Base-by-base conservation (phyloP, 2,113 vertebrate species). In the Labeo catla region DNA sequence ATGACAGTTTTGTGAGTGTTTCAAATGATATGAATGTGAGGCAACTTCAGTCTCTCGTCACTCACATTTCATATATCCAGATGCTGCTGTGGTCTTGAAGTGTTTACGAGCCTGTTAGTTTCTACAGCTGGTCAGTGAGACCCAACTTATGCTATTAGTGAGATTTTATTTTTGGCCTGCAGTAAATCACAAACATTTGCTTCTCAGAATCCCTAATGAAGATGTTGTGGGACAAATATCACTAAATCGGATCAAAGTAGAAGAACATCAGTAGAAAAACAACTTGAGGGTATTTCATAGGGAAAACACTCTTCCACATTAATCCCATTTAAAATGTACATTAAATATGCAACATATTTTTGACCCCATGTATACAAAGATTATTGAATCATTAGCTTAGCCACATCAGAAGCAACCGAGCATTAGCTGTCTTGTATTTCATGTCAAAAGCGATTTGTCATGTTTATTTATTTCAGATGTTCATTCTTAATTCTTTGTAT, bases 101-200 rank as follows among this genome's bases (percentile, higher is more conserved):
- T 13, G 11, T 23, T 49, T 49, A 74, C 49, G 19, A 45, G 70
- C 21, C 4, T 73, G 43, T 23, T 12, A 0, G 16, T 70, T 83
- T 83, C 63, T 83, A 23, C 39, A 81, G 59, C 78, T 63, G 57
- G 39, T 65, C 39, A 80, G 57, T 4, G 21, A 80, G 39, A 1
- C 6, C 15, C 13, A 66, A 66, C 45, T 2, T 68, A 50, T 34
- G 59, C 59, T 66, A 28, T 66, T 28, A 65, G 39, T 45, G 8
- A 68, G 45, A n/a, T 81, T 50, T 81, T 81, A 50, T 68, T 82
- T 82, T 68, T 68, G 23, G n/a, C 80, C 80, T 21, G 63, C 28
- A 68, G 45, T 36, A 82, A 70, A 39, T 68, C 63, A 70, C 5
- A 82, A 21, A 77, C 23, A 61, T 73, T 21, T 21, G 7, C 61